Evolutionary conservation across 2,888 invertebrate species (phyloP), one percentile per base, ranked within the genome.

Genomic region (Caenorhabditis parvicauda): DNA sequence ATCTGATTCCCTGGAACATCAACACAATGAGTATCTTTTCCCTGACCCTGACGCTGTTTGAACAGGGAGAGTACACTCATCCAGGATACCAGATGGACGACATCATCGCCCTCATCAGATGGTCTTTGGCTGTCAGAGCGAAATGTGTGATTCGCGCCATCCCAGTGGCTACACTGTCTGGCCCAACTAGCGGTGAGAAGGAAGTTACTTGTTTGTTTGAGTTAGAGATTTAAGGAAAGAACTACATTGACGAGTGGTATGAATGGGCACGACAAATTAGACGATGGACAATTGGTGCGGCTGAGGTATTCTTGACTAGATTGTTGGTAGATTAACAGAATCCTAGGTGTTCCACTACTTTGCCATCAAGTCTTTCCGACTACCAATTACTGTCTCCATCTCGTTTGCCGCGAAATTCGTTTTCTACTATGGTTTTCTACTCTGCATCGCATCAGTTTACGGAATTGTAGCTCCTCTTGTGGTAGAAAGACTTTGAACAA

Each of bases 21-120:
- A 75, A 75, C 64, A 75, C 75, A 3, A 75, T 75, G 75, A 73
- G 72, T 60, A 72, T 75, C 49, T 75, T 76, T 57, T 75, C 74
- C 2, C 54, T 74, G 21, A 72, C 67, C 7, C 49, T 76, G 35
- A 70, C 68, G 44, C 62, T 76, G 19, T 67, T 67, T 45, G 73
- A 73, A 52, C 69, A 72, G 24, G 72, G 74, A 48, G 75, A 74
- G 49, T 74, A 70, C 58, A 71, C 71, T 35, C 74, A 73, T 47
- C 73, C 73, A 25, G 70, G 70, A 46, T 73, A 73, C 46, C 41
- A 70, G 68, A 76, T 76, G 76, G 76, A 76, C 42, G 76, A 76
- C 43, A 76, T 76, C 48, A 76, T 76, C 44, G 74, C 74, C 25
- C 54, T 74, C 21, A 74, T 76, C 43, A 64, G 74, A 19, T 74